Percentiles rank a stretch among this genome's conserved stretches.
Evolutionary conservation across 1,140 invertebrate genomes (phyloP).

Genomic region (Heliconius eleuchia): DNA sequence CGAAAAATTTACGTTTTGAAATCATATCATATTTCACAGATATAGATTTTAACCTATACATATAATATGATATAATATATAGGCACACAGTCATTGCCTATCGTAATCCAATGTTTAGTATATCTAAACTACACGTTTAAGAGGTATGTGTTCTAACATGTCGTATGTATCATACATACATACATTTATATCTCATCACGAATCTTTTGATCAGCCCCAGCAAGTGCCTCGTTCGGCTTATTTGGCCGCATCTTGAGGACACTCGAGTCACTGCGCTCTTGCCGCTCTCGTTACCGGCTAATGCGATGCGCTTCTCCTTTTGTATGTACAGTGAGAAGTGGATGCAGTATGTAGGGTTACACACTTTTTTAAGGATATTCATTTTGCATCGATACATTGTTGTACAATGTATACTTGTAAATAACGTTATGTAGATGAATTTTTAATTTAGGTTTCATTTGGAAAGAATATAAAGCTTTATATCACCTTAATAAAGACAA

Average conservation of each 20-base stretch:
- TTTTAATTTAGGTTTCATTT: too few species aligned
- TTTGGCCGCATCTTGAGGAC: constrained; percentile 34
- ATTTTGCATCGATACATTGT: not conserved
- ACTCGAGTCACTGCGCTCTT: constrained; percentile 33
- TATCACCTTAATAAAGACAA: too few species aligned
- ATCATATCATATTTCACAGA: too few species aligned
- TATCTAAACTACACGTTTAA: too few species aligned
- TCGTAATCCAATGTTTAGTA: too few species aligned
- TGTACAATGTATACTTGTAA: not conserved
- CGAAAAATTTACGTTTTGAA: too few species aligned
- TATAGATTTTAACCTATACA: too few species aligned
- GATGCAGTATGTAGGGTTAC: constrained; percentile 13
- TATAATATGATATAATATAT: too few species aligned
- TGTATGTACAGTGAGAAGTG: constrained; percentile 30
- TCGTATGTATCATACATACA: not conserved
- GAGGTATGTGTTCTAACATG: too few species aligned
- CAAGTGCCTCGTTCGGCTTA: constrained; percentile 32
- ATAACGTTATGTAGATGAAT: too few species aligned
- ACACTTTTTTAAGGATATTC: not conserved
- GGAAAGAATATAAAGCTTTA: too few species aligned
- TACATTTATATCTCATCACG: constrained; percentile 1
- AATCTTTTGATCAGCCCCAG: constrained; percentile 4
- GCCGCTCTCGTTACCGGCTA: constrained; percentile 39
- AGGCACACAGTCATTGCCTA: too few species aligned
- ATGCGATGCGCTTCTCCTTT: constrained; percentile 32